These are phyloP conservation scores for Tapirus indicus DNA, from an alignment of 2,797 vertebrate genomes.

Conservation along the genomic window DNA sequence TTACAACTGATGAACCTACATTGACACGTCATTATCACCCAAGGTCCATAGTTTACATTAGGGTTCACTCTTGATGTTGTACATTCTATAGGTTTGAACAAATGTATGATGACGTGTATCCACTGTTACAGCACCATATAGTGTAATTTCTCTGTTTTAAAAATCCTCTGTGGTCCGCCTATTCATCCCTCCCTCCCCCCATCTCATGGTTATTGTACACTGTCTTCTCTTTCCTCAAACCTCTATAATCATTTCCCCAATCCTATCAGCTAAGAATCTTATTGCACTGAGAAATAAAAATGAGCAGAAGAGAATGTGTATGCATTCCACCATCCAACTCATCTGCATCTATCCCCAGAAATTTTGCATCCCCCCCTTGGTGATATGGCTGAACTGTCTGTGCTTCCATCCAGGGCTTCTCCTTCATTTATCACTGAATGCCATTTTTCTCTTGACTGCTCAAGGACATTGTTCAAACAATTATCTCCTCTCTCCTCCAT, in stretches of 20 bases:
- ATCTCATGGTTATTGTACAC: neutral
- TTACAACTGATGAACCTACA: neutral
- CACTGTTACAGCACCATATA: neutral
- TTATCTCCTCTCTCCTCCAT: neutral
- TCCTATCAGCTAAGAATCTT: neutral
- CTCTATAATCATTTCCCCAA: neutral
- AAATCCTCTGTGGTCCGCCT: neutral
- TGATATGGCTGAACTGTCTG: too few relatives aligned
- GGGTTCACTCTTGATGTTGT: neutral
- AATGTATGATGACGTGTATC: neutral
- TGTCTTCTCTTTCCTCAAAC: neutral
- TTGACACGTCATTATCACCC: neutral
- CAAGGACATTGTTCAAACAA: neutral
- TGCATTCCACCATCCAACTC: neutral
- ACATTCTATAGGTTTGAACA: neutral
- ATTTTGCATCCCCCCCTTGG: neutral
- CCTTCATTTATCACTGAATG: neutral
- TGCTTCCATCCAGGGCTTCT: neutral
- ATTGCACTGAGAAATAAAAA: neutral
- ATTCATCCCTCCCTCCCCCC: neutral
- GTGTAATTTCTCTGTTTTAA: neutral
- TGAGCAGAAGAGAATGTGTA: accelerated
- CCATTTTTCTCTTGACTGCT: neutral
- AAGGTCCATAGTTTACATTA: neutral
- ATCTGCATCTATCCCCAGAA: neutral